These are phyloP conservation scores for Campylorhamphus procurvoides DNA, from an alignment of 2,113 vertebrate genomes.

Conservation along the genomic window DNA sequence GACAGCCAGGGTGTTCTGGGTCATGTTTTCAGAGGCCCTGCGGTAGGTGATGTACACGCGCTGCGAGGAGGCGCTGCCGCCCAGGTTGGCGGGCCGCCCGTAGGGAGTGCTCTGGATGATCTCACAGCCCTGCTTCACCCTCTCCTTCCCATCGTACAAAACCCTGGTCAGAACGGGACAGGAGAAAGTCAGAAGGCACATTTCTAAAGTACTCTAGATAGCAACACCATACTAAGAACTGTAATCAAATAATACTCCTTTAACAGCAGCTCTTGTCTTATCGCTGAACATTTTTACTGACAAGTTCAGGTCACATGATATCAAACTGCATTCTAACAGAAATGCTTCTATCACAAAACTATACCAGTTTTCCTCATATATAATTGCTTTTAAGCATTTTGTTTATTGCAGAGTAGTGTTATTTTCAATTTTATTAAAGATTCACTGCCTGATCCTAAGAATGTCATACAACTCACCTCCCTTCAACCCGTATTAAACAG, in stretches of 20 bases:
- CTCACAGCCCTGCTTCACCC: slow-evolving; percentile 94
- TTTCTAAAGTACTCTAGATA: neutral
- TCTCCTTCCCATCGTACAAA: slow-evolving; percentile 96
- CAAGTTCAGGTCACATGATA: neutral
- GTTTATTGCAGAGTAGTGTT: neutral
- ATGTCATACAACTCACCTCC: neutral
- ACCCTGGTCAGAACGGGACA: slow-evolving; percentile 74
- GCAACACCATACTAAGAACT: neutral
- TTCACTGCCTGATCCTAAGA: neutral
- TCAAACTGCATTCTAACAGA: neutral
- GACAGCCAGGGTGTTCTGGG: slow-evolving; percentile 90
- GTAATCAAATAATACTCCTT: neutral
- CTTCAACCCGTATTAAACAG: neutral
- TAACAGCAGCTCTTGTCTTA: neutral
- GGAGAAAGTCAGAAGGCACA: neutral
- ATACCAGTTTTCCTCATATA: neutral
- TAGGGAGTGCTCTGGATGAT: slow-evolving; percentile 93
- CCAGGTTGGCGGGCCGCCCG: slow-evolving; percentile 93
- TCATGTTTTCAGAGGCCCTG: slow-evolving; percentile 88
- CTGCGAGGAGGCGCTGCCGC: slow-evolving; percentile 89
- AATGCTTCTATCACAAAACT: neutral
- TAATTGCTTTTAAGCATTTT: neutral
- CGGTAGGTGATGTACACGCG: slow-evolving; percentile 95
- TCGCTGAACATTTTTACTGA: neutral
- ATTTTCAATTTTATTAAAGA: neutral